Base-by-base conservation (phyloP, 2,113 vertebrate genomes). In the Trogon surrucura region DNA sequence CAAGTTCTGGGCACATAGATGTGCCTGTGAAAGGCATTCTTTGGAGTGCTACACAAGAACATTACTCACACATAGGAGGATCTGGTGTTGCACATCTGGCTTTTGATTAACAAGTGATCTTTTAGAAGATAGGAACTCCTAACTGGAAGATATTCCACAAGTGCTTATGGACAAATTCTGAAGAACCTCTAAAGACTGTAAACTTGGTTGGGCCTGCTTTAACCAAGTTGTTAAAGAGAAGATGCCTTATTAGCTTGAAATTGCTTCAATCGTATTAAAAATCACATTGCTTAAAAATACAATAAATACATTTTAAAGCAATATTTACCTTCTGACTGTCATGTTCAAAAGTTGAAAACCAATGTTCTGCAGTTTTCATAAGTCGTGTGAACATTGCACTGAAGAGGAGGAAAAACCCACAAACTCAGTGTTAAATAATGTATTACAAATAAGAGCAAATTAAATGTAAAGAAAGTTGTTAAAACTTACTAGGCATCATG, bases 401-500 rank as follows among this genome's bases (percentile, higher is more conserved):
- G 82, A 91, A 97, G 95, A 91, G 61, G 92, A 88, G 61, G 92
- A 88, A 96, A 96, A 95, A 77, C 30, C 81, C 85, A 90, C 48
- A 94, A 90, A 71, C 53, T 32, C 87, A 25, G 60, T 62, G 84
- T 97, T 89, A 96, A 93, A 92, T 54, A 83, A 81, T 30, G 70
- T 69, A 54, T 90, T 89, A 79, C 25, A 91, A 79, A 58, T 53
- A 84, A 72, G 36, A 72, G 45, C 38, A 67, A 80, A 88, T 34
- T 66, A 91, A 88, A 97, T 72, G 80, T 82, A 96, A 94, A 91
- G 86, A 51, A 95, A 95, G 75, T 80, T 74, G 80, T 89, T 91
- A 91, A 71, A 93, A 99, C 99, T 99, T 98, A 99, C 99, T 99
- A 99, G 86, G 99, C 99, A 96, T 99, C 99, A 34, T 99, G 99